Percentiles rank a stretch among this genome's conserved stretches.
phyloP scores from a whole-genome alignment of 2,113 vertebrate genomes.

The Chamaea fasciata region DNA sequence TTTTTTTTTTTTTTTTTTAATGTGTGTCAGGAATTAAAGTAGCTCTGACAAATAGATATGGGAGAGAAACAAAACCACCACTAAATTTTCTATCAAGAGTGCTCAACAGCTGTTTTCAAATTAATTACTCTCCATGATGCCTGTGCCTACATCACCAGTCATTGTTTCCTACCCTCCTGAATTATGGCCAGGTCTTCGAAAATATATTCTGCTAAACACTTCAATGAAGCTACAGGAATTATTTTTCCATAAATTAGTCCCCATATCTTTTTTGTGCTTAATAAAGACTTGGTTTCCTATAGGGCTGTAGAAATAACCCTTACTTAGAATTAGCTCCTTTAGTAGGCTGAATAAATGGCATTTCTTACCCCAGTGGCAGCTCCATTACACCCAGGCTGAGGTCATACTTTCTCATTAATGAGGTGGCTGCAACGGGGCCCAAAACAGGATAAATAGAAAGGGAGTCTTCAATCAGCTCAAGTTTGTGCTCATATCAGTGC shows the following conservation, averaged over 20 bases:
- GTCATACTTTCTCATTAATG: not conserved
- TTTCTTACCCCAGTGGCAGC: not conserved
- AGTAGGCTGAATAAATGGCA: not conserved
- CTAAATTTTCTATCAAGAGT: not conserved
- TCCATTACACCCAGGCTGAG: not conserved
- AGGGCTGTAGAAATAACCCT: not conserved
- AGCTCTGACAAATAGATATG: not conserved
- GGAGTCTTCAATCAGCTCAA: conserved; percentile 17
- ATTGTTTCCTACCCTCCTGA: not conserved
- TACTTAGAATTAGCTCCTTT: not conserved
- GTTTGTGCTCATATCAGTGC: conserved; percentile 31
- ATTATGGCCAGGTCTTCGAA: not conserved
- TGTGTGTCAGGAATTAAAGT: not conserved
- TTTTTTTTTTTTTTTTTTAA: not conserved
- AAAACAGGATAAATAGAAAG: not conserved
- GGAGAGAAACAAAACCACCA: not conserved
- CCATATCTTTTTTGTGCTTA: not conserved
- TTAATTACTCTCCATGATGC: not conserved
- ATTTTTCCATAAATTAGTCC: not conserved
- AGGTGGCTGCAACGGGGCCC: not conserved
- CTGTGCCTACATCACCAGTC: not conserved
- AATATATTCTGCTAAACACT: not conserved
- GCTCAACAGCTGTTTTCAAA: not conserved
- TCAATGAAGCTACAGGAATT: not conserved
- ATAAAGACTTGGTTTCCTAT: not conserved